phyloP scores from a whole-genome alignment of 1,140 invertebrate species.

The Vollenhovia emeryi region DNA sequence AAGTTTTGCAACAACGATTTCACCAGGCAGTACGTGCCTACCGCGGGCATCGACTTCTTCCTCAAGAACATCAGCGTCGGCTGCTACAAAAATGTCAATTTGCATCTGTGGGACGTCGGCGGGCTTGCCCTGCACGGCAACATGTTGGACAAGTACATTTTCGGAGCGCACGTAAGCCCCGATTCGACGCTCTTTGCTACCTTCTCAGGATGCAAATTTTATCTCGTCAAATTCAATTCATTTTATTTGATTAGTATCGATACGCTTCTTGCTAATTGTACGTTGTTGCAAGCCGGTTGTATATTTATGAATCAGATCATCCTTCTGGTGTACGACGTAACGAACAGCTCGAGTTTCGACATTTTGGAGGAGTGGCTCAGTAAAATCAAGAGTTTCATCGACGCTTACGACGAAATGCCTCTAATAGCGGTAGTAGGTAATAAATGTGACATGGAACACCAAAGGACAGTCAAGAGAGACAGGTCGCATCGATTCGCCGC shows the following conservation, averaged over 20 bases:
- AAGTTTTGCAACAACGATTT: slow-evolving; percentile 91
- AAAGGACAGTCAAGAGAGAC: slow-evolving; percentile 92
- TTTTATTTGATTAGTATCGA: not conserved
- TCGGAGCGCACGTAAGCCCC: slow-evolving; percentile 90
- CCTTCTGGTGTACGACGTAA: slow-evolving; percentile 95
- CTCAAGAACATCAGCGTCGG: slow-evolving; percentile 90
- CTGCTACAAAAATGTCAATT: slow-evolving; percentile 88
- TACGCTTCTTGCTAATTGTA: not conserved
- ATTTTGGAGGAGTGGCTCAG: slow-evolving; percentile 91
- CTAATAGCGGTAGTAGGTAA: slow-evolving; percentile 93
- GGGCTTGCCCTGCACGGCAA: slow-evolving; percentile 90
- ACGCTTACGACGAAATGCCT: slow-evolving; percentile 86
- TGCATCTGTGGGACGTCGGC: slow-evolving; percentile 94
- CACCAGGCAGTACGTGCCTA: slow-evolving; percentile 90
- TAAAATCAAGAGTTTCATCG: slow-evolving; percentile 87
- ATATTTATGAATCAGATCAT: slow-evolving; percentile 88
- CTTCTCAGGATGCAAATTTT: too few species aligned
- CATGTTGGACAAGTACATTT: slow-evolving; percentile 95
- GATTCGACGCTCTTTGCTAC: too few species aligned
- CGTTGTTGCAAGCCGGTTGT: not conserved
- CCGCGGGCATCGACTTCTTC: slow-evolving; percentile 93
- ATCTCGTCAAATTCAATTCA: not conserved
- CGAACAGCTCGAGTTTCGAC: slow-evolving; percentile 93
- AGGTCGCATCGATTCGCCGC: slow-evolving; percentile 92
- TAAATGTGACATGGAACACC: slow-evolving; percentile 96